These are phyloP conservation scores for Lanius ludovicianus DNA, from an alignment of 2,113 vertebrate genomes.

Conservation along the genomic window DNA sequence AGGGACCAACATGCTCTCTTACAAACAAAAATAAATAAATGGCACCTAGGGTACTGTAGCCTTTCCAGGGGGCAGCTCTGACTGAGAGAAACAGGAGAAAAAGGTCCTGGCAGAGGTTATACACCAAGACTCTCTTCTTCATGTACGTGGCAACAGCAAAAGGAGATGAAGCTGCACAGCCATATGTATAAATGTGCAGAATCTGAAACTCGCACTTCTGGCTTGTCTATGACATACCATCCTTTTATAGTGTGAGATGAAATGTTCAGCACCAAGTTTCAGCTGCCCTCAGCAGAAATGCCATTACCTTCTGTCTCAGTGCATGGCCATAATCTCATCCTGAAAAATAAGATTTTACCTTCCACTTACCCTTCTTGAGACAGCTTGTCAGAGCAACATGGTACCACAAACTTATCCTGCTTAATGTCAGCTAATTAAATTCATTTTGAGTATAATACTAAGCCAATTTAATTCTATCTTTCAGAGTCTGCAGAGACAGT, in stretches of 20 bases:
- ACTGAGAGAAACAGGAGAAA: neutral
- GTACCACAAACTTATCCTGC: conserved; percentile 1
- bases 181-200: neutral
- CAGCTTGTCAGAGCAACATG: neutral
- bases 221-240: neutral
- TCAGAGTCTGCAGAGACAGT: conserved; percentile 13
- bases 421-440: conserved; percentile 57
- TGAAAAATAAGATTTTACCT: conserved; percentile 17
- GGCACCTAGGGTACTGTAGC: neutral
- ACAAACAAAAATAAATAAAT: neutral
- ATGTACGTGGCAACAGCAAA: neutral
- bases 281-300: neutral
- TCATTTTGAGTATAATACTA: conserved; percentile 42
- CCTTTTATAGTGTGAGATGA: neutral
- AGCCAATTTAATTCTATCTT: conserved; percentile 54
- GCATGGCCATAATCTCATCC: neutral
- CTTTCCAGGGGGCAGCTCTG: neutral
- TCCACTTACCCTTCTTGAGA: conserved; percentile 6
- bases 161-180: neutral
- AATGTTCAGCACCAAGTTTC: neutral
- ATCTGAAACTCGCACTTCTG: neutral
- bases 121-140: neutral
- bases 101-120: neutral
- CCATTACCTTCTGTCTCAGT: neutral
- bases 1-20: neutral